Evolutionary conservation across 2,888 invertebrate genomes (phyloP).

Genomic region (Cheiracanthium punctorium): DNA sequence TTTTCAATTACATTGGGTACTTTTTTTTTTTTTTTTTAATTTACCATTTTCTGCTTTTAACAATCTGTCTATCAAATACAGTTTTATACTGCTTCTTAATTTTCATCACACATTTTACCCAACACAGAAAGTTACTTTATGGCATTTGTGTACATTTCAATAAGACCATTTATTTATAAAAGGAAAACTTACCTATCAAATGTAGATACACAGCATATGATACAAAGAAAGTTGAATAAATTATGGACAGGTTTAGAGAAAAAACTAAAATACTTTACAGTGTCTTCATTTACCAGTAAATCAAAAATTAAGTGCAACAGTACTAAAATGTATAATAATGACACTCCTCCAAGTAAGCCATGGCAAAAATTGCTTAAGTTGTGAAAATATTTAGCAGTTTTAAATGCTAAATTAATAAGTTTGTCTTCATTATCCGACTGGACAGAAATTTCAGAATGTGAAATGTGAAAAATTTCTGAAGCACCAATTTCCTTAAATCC

Average conservation of each 20-base stretch:
- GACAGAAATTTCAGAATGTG: not conserved
- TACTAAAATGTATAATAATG: conserved; percentile 38
- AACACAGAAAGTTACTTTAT: no score
- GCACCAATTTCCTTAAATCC: conserved; percentile 45
- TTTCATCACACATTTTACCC: no score
- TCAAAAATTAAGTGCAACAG: conserved; percentile 34
- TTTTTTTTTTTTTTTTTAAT: no score
- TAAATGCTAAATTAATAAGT: conserved; percentile 29
- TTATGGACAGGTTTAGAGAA: conserved; percentile 55
- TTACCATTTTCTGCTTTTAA: no score
- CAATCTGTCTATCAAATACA: no score
- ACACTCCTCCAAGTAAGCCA: conserved; percentile 49
- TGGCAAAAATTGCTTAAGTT: conserved; percentile 45
- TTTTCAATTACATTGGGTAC: no score
- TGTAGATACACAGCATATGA: conserved; percentile 48
- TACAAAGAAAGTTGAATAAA: conserved; percentile 50
- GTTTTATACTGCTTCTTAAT: no score
- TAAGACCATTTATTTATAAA: no score
- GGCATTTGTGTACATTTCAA: no score
- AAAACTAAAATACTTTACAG: conserved; percentile 35
- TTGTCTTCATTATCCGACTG: conserved; percentile 10
- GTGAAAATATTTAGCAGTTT: conserved; percentile 44
- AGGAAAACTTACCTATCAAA: conserved; percentile 58
- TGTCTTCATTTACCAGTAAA: conserved; percentile 25
- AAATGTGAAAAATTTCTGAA: conserved; percentile 30